Conservation (phyloP, 2,113 vertebrate species). For the Chiloscyllium plagiosum region DNA sequence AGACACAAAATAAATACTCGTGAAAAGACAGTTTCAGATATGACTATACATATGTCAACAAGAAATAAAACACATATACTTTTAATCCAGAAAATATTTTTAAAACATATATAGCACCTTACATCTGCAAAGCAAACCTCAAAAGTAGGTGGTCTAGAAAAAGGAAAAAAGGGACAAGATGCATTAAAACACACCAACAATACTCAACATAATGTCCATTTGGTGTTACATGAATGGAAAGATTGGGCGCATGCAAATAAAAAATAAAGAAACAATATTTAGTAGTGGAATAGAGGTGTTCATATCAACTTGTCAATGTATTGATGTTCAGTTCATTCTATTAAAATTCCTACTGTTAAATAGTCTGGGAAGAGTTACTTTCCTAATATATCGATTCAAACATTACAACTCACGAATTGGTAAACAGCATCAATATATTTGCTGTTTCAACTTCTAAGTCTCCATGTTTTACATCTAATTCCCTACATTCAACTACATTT, state of each 20-base stretch:
- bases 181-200: not conserved
- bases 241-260: not conserved
- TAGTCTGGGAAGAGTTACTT: not conserved
- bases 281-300: not conserved
- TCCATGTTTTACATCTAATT: not conserved
- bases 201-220: not conserved
- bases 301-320: not conserved
- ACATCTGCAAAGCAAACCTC: not conserved
- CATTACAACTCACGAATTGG: not conserved
- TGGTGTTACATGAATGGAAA: not conserved
- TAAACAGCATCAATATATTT: not conserved
- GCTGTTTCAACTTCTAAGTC: not conserved
- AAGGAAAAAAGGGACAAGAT: not conserved
- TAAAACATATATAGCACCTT: not conserved
- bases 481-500: not conserved
- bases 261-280: not conserved
- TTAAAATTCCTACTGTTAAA: not conserved
- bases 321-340: not conserved
- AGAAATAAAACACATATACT: not conserved
- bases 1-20: not conserved
- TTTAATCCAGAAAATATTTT: slow-evolving; percentile 8
- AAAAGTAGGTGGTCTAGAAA: not conserved
- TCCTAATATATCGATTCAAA: not conserved
- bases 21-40: not conserved
- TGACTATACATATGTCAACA: not conserved